Evolutionary conservation across 2,113 vertebrate species (phyloP), one percentile per base, ranked within the genome.

Genomic region (Monopterus albus): DNA sequence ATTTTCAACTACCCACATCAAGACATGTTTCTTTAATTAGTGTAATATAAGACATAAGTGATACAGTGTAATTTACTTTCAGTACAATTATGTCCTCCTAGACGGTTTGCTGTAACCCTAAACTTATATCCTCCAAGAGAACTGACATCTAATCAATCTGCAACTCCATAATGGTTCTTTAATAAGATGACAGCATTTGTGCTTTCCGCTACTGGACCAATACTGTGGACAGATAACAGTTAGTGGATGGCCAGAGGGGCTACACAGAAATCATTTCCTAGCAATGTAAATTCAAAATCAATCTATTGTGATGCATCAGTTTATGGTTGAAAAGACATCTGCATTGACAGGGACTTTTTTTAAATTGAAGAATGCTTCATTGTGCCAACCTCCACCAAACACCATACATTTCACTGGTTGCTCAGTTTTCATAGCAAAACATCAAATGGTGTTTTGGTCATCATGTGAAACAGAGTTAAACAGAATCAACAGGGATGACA

Each of bases 91-190:
- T 18, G n/a, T 4, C n/a, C 7, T 20, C 7, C 25, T 31, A 6
- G 9, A 26, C 42, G 11, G 15, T 42, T 42, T 31, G 26, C 14
- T 56, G 18, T 40, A 42, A 33, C 45, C 10, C 3, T 13, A 8
- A 6, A 31, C 29, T 31, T n/a, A 25, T 11, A 40, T 35, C 20
- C 47, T 61, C 14, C 12, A 29, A 66, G 6, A 58, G 50, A 62
- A 47, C 10, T 63, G 43, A 40, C 51, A 47, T 56, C 18, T 52
- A 35, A 78, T 68, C 61, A 56, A 58, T 64, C 17, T 57, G 6
- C 14, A 31, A 55, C 20, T 52, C 47, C 29, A 53, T 21, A 63
- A 50, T 23, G 38, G 21, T 38, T 35, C 46, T 33, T 11, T 31
- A 43, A 23, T 43, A 31, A n/a, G 26, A 75, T 57, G 40, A 20